Evolutionary conservation across 2,888 invertebrate genomes (phyloP).

Genomic region (Dynastes maya): DNA sequence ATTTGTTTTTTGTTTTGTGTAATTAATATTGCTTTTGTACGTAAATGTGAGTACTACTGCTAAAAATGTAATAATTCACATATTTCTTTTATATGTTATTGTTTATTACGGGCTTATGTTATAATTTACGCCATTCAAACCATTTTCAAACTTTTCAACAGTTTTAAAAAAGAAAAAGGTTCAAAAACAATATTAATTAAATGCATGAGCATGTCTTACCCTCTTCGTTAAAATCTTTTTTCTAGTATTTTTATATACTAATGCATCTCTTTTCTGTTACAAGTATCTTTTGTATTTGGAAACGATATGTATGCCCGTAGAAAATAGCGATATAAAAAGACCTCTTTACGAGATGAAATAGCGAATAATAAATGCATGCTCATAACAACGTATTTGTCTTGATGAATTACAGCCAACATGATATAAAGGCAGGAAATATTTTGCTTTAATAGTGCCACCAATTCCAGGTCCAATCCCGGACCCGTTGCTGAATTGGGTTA

Average conservation of each 20-base stretch:
- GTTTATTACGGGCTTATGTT: too few relatives aligned
- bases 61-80: too few relatives aligned
- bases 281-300: conserved; percentile 33
- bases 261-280: conserved; percentile 27
- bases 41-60: background rate
- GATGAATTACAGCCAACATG: conserved; percentile 38
- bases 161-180: background rate
- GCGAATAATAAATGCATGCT: conserved; percentile 50
- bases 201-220: conserved; percentile 57
- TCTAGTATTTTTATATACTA: conserved; percentile 20
- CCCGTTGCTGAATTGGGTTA: conserved; percentile 89
- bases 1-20: conserved; percentile 45
- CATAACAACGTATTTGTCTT: conserved; percentile 40
- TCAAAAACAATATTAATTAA: conserved; percentile 54
- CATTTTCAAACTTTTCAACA: background rate
- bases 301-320: conserved; percentile 31
- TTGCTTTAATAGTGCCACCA: conserved; percentile 68
- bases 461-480: conserved; percentile 88
- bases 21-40: conserved; percentile 65
- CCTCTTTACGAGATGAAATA: background rate
- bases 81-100: too few relatives aligned
- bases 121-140: background rate
- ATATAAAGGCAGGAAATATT: conserved; percentile 50
- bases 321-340: conserved; percentile 30
- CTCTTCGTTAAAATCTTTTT: background rate